phyloP scores from a whole-genome alignment of 2,888 invertebrate species.

The Hemaris fuciformis region DNA sequence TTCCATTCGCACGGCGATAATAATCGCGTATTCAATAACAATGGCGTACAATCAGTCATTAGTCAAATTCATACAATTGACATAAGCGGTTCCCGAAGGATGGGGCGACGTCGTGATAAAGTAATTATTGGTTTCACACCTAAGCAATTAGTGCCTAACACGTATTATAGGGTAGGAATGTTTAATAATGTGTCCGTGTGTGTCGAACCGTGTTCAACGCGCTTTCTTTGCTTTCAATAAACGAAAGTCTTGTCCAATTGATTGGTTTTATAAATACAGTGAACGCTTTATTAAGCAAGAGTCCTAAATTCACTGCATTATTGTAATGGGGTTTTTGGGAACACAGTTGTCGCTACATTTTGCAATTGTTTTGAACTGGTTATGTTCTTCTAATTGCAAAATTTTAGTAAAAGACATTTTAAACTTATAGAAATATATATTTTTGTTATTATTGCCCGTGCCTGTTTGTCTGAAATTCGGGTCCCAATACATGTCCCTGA shows the following conservation, averaged over 20 bases:
- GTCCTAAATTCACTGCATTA: too few species aligned
- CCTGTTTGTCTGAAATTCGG: too few species aligned
- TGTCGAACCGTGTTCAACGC: neutral
- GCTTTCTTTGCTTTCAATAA: neutral
- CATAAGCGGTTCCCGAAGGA: neutral
- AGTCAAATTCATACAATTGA: conserved; percentile 1
- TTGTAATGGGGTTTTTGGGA: too few species aligned
- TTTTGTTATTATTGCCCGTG: too few species aligned
- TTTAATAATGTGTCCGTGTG: neutral
- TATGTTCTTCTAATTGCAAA: too few species aligned
- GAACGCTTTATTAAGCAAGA: too few species aligned
- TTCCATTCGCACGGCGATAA: neutral
- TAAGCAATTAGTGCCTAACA: conserved; percentile 34
- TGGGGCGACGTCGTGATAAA: conserved; percentile 40
- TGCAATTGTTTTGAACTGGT: too few species aligned
- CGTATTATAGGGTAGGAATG: neutral
- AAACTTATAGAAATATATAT: too few species aligned
- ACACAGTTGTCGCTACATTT: too few species aligned
- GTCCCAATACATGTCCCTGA: too few species aligned
- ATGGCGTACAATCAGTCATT: conserved; percentile 4
- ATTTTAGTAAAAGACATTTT: too few species aligned
- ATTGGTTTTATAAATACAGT: neutral
- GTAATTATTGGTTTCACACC: conserved; percentile 49
- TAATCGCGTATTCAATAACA: neutral
- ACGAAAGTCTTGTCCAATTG: neutral